Evolutionary conservation across 2,888 invertebrate species (phyloP).

Genomic region (Brenthis ino): DNA sequence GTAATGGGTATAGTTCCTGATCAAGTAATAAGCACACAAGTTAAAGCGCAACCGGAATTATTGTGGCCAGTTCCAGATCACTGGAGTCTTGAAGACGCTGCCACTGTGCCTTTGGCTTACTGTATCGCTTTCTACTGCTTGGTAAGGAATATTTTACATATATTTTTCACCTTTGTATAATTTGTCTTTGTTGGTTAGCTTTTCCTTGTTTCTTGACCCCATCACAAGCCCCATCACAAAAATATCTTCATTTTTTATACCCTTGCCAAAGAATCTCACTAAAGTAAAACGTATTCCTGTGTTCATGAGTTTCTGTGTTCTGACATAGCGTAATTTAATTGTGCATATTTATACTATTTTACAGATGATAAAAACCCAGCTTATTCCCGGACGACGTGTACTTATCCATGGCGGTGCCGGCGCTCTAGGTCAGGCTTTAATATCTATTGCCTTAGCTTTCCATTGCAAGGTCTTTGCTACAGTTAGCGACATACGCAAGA

Average conservation of each 20-base stretch:
- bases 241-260: too few species aligned
- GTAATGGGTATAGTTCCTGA: conserved; percentile 84
- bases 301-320: conserved; percentile 46
- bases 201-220: too few species aligned
- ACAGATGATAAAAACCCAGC: conserved; percentile 44
- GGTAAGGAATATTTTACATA: conserved; percentile 37
- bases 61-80: conserved; percentile 86
- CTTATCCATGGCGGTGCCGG: conserved; percentile 62
- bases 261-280: too few species aligned
- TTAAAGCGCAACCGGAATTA: conserved; percentile 75
- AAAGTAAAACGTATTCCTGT: too few species aligned
- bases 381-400: conserved; percentile 40
- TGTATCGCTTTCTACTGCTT: conserved; percentile 72
- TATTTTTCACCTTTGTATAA: not conserved
- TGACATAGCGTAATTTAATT: conserved; percentile 9
- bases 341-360: not conserved
- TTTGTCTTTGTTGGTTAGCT: too few species aligned
- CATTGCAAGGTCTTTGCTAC: conserved; percentile 55
- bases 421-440: conserved; percentile 61
- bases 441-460: conserved; percentile 53
- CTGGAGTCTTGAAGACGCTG: conserved; percentile 88
- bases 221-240: too few species aligned
- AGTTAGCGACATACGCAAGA: conserved; percentile 51
- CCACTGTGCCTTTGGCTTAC: conserved; percentile 89
- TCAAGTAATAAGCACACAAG: conserved; percentile 79